A percentile compares a stretch with the other conserved stretches of the same genome.
Conservation (phyloP, 2,888 invertebrate genomes). For the Andrena trimmerana region DNA sequence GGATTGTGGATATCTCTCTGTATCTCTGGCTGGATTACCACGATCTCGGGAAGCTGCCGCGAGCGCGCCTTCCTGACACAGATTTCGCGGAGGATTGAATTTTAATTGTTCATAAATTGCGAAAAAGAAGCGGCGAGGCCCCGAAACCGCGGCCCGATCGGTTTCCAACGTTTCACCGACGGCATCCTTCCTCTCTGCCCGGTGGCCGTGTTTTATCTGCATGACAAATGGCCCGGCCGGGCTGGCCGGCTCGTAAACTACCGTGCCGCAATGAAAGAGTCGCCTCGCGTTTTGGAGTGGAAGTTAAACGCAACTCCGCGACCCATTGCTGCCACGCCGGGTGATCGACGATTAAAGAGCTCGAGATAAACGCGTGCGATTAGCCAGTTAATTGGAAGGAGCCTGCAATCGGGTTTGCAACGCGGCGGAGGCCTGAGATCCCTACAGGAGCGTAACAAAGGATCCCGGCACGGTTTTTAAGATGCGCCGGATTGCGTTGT, state of each 20-base stretch:
- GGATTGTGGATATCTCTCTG: slow-evolving; percentile 60
- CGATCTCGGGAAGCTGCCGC: slow-evolving; percentile 53
- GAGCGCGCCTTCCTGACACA: slow-evolving; percentile 53
- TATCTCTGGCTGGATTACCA: slow-evolving; percentile 52
- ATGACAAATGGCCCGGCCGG: slow-evolving; percentile 20
- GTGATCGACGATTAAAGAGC: not conserved
- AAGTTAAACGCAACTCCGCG: not conserved
- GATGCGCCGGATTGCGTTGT: slow-evolving; percentile 26
- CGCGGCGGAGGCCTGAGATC: not conserved
- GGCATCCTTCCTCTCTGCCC: not conserved
- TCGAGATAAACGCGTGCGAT: not conserved
- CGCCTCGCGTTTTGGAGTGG: not conserved
- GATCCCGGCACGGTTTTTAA: not conserved
- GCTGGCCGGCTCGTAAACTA: slow-evolving; percentile 1
- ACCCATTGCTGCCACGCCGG: not conserved
- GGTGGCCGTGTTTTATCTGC: slow-evolving; percentile 12
- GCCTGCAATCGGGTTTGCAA: not conserved
- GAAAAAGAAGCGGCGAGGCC: slow-evolving; percentile 15
- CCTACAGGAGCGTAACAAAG: slow-evolving; percentile 10
- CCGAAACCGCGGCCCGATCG: slow-evolving; percentile 6
- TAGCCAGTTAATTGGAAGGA: not conserved
- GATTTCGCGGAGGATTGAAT: slow-evolving; percentile 53
- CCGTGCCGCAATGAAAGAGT: slow-evolving; percentile 25
- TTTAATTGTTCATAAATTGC: slow-evolving; percentile 58
- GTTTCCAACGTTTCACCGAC: not conserved